These are phyloP conservation scores for Anhinga rufa DNA, from an alignment of 2,113 vertebrate species.

Conservation along the genomic window DNA sequence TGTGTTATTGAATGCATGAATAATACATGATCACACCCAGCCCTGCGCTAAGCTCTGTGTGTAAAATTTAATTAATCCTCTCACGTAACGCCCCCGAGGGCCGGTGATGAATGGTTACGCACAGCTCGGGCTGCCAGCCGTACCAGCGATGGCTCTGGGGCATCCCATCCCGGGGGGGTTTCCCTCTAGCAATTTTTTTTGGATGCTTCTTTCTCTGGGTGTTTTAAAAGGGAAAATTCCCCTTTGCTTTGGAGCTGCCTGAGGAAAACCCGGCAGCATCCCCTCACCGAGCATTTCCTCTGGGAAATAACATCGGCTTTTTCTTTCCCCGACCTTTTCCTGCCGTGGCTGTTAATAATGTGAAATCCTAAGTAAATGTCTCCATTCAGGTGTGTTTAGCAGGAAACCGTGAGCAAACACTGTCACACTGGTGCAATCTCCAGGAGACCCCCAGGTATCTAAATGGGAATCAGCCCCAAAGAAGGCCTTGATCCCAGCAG, in stretches of 20 bases:
- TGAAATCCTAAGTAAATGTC: slow-evolving; percentile 17
- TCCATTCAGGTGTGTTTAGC: not conserved
- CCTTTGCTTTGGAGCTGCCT: not conserved
- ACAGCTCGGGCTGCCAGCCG: not conserved
- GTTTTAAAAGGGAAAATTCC: not conserved
- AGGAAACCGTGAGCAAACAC: not conserved
- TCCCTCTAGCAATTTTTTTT: not conserved
- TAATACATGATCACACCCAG: not conserved
- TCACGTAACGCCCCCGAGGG: not conserved
- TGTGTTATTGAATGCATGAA: slow-evolving; percentile 5
- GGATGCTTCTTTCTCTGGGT: not conserved
- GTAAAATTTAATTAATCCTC: not conserved
- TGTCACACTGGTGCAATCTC: not conserved
- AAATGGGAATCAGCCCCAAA: not conserved
- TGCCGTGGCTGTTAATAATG: not conserved
- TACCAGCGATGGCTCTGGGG: not conserved
- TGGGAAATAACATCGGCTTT: not conserved
- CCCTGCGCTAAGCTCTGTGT: not conserved
- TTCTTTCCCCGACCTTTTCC: not conserved
- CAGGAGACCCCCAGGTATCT: not conserved
- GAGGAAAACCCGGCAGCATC: not conserved
- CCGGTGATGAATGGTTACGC: not conserved
- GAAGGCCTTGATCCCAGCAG: not conserved
- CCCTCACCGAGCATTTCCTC: not conserved
- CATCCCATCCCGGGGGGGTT: not conserved